Conservation (phyloP, 1,140 invertebrate genomes). For the silkworm (Bombyx mori) region ASM3026992v2 NC_085119.1:12857001-12857500, state of each 20-base stretch:
- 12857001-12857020: slow-evolving; percentile 38
- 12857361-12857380: too few relatives aligned
- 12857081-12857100: slow-evolving; percentile 62
- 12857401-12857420: too few relatives aligned
- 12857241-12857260: slow-evolving; percentile 41
- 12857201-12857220: slow-evolving; percentile 38
- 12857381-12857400: too few relatives aligned
- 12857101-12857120: slow-evolving; percentile 51
- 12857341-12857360: too few relatives aligned
- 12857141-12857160: slow-evolving; percentile 65
- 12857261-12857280: slow-evolving; percentile 22
- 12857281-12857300: slow-evolving; percentile 19
- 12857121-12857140: slow-evolving; percentile 58
- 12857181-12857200: slow-evolving; percentile 57
- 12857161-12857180: slow-evolving; percentile 52
- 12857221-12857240: slow-evolving; percentile 52
- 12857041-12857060: slow-evolving; percentile 39
- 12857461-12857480: too few relatives aligned
- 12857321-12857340: not conserved
- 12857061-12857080: slow-evolving; percentile 42
- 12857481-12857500: too few relatives aligned
- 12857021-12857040: slow-evolving; percentile 44
- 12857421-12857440: too few relatives aligned
- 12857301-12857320: slow-evolving; percentile 15
- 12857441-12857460: too few relatives aligned